Evolutionary conservation across 2,888 invertebrate species (phyloP).

Genomic region (Pardosa pseudoannulata): DNA sequence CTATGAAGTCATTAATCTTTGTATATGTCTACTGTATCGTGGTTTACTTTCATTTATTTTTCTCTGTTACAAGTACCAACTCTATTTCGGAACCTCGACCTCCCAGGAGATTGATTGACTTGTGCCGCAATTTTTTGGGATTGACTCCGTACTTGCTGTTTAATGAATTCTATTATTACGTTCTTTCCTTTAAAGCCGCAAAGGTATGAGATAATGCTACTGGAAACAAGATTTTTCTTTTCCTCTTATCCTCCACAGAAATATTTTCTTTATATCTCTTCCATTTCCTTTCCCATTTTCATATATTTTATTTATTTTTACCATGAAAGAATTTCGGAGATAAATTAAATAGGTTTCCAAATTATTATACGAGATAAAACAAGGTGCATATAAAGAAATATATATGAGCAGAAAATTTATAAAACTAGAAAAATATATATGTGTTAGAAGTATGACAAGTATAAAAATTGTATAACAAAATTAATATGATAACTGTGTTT

Average conservation of each 20-base stretch:
- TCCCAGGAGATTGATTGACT: conserved; percentile 3
- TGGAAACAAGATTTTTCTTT: neutral
- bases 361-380: too few relatives aligned
- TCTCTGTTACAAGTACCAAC: neutral
- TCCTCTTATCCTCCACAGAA: neutral
- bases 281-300: neutral
- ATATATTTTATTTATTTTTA: too few relatives aligned
- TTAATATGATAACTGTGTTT: too few relatives aligned
- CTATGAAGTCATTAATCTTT: conserved; percentile 19
- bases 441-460: too few relatives aligned
- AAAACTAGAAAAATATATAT: too few relatives aligned
- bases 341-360: too few relatives aligned
- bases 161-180: conserved; percentile 12
- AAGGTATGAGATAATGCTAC: neutral
- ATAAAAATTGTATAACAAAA: too few relatives aligned
- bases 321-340: too few relatives aligned
- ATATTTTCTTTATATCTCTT: neutral
- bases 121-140: neutral
- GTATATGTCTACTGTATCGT: conserved; percentile 4
- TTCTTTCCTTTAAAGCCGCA: neutral
- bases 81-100: conserved; percentile 1
- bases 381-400: too few relatives aligned
- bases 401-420: too few relatives aligned
- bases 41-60: conserved; percentile 21
- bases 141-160: neutral